Evolutionary conservation across 2,113 vertebrate genomes (phyloP), one percentile per base, ranked within the genome.

Genomic region (Ovis canadensis): DNA sequence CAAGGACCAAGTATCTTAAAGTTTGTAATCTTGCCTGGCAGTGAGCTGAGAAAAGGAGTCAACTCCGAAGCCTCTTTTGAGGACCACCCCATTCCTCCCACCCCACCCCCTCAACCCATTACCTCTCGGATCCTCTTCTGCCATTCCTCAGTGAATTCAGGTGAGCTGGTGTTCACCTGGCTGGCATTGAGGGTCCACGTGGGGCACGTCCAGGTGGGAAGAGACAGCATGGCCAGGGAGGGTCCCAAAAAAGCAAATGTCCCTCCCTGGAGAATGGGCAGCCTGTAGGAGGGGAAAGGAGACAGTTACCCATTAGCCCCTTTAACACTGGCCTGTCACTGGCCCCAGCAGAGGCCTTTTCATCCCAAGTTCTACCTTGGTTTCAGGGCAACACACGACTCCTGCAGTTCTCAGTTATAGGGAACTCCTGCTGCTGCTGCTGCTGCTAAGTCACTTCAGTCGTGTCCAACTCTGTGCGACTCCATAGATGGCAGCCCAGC

Each of bases 221-320:
- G 99, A 88, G 99, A 99, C 54, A 99, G 98, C 99, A 99, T 99
- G 29, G 99, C 99, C 98, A 99, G 98, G 82, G 99, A 99, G 2
- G 99, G 99, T 0, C 99, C 99, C 97, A 99, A 83, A 64, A 99
- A 99, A 1, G 99, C 98, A 97, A 99, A 99, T 0, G 99, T 99
- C 10, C 99, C 99, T 94, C 99, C 99, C 98, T 99, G 99, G 83
- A 99, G 99, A 98, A 99, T 99, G 95, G 99, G 99, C 90, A 99
- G 98, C 98, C 99, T 99, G 96, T 21, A 96, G 86, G 23, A 59
- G 55, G 12, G 82, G 33, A 43, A 40, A 85, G 40, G 14, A 27
- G 3, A 7, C 4, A 23, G 84, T 96, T 55, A 93, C 36, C 36
- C 36, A 13, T 0, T 10, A 29, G 52, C 12, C 9, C 54, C 17